Percentiles rank a stretch among this genome's conserved stretches.
Evolutionary conservation across 2,888 invertebrate species (phyloP).

Genomic region (Orthosia gracilis): DNA sequence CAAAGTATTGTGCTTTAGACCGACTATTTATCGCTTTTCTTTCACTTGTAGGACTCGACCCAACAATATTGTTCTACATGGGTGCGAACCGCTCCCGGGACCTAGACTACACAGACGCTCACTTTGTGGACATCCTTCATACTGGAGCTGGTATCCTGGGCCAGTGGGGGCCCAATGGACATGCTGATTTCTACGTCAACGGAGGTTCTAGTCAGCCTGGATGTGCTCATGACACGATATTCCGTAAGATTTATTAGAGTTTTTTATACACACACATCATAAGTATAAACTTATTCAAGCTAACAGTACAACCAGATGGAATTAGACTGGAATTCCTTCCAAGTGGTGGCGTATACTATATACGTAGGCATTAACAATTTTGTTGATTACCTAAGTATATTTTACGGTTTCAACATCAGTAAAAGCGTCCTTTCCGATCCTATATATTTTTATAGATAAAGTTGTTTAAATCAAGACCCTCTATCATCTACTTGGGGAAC

Average conservation of each 20-base stretch:
- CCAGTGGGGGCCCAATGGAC: conserved; percentile 97
- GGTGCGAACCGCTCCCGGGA: conserved; percentile 95
- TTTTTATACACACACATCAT: background rate
- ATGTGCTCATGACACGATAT: conserved; percentile 95
- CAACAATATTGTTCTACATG: conserved; percentile 96
- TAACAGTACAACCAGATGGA: too few relatives aligned
- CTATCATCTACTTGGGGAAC: conserved; percentile 17
- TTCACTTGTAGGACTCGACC: conserved; percentile 93
- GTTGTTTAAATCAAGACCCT: background rate
- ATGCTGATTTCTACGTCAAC: conserved; percentile 97
- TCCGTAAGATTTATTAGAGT: conserved; percentile 92
- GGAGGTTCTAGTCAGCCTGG: conserved; percentile 97
- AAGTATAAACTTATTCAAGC: too few relatives aligned
- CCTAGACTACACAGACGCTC: conserved; percentile 95
- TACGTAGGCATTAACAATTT: too few relatives aligned
- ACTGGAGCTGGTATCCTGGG: conserved; percentile 97
- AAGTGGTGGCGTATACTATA: too few relatives aligned
- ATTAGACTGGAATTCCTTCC: too few relatives aligned
- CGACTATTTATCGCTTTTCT: background rate
- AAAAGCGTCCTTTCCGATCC: too few relatives aligned
- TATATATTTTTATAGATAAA: background rate
- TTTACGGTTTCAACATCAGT: too few relatives aligned
- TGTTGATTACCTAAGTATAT: too few relatives aligned
- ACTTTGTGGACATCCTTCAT: conserved; percentile 95
- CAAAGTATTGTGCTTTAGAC: background rate